Evolutionary conservation across 1,140 invertebrate genomes (phyloP).

Genomic region (Aphaenogaster rudis): DNA sequence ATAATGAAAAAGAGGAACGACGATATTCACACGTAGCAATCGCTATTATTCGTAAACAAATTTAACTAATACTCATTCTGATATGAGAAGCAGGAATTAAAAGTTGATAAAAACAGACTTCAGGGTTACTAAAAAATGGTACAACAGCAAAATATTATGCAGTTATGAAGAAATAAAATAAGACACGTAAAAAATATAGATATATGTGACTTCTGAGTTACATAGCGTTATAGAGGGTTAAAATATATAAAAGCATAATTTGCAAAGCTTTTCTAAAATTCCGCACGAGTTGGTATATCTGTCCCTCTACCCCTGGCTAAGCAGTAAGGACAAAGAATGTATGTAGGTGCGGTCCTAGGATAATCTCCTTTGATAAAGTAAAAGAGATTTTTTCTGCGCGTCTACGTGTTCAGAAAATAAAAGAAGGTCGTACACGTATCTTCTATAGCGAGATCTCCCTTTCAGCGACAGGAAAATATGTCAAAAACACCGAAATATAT

Average conservation of each 20-base stretch:
- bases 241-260: conserved; percentile 27
- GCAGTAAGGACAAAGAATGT: background rate
- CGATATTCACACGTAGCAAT: too few species aligned
- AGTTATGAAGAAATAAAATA: too few species aligned
- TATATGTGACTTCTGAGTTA: too few species aligned
- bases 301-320: background rate
- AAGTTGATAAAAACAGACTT: too few species aligned
- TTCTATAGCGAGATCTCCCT: background rate
- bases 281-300: background rate
- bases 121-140: too few species aligned
- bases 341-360: background rate
- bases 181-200: too few species aligned
- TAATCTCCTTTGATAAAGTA: conserved; percentile 38
- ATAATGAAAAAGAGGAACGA: too few species aligned
- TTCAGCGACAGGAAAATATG: conserved; percentile 5
- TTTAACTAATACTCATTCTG: too few species aligned
- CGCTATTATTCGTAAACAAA: too few species aligned
- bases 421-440: background rate
- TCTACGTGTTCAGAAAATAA: conserved; percentile 21
- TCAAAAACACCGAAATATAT: background rate
- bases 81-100: too few species aligned
- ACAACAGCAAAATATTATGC: too few species aligned
- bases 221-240: background rate
- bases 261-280: background rate
- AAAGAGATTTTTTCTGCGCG: background rate